These are phyloP conservation scores for Gastrophryne carolinensis DNA, from an alignment of 2,797 vertebrate genomes.

Conservation along the genomic window DNA sequence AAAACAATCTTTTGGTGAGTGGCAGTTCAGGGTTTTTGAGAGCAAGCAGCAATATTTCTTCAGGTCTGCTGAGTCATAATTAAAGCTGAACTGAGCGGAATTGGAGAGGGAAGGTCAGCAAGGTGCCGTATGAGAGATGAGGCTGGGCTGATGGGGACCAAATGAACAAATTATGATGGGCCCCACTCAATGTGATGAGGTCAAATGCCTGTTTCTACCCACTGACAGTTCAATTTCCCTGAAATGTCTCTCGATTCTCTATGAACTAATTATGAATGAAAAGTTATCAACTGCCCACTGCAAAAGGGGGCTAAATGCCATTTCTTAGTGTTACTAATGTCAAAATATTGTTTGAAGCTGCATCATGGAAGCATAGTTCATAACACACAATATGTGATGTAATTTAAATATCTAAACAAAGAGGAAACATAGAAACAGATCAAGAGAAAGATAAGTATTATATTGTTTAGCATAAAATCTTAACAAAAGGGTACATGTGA, in stretches of 20 bases:
- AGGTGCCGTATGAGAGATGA: slow-evolving; percentile 85
- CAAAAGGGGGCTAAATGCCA: slow-evolving; percentile 85
- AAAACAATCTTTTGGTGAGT: slow-evolving; percentile 92
- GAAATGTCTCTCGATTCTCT: slow-evolving; percentile 90
- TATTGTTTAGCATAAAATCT: too few relatives aligned
- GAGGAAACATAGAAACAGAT: too few relatives aligned
- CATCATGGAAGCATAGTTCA: slow-evolving; percentile 69
- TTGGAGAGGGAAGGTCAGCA: slow-evolving; percentile 91
- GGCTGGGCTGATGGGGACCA: slow-evolving; percentile 97
- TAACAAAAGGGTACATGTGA: too few relatives aligned
- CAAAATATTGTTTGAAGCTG: slow-evolving; percentile 96
- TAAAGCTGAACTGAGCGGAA: slow-evolving; percentile 94
- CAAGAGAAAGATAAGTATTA: too few relatives aligned
- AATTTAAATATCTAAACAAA: slow-evolving; percentile 73
- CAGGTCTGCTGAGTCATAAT: slow-evolving; percentile 96
- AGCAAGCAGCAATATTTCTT: slow-evolving; percentile 86
- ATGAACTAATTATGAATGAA: slow-evolving; percentile 99
- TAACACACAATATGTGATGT: slow-evolving; percentile 76
- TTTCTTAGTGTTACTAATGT: slow-evolving; percentile 92
- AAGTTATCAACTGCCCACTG: slow-evolving; percentile 93
- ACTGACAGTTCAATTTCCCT: slow-evolving; percentile 99
- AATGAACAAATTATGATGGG: slow-evolving; percentile 99
- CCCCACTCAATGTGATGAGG: slow-evolving; percentile 98
- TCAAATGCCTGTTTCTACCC: slow-evolving; percentile 95
- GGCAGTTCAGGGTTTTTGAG: slow-evolving; percentile 90